Conservation (phyloP, 2,113 vertebrate genomes). For the Drymodes brunneopygia region DNA sequence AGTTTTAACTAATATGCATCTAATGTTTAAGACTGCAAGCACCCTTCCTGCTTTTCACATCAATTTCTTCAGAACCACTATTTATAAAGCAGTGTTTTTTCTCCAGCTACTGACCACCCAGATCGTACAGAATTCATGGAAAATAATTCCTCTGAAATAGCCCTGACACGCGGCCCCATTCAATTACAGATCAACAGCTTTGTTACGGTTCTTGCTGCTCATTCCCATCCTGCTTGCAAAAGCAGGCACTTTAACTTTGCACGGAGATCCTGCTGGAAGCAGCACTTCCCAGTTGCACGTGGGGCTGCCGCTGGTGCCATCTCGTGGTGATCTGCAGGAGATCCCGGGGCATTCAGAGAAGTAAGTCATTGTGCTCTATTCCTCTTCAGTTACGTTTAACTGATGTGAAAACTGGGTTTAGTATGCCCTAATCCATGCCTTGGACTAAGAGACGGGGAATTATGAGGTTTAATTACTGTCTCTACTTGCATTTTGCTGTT, state of each 20-base stretch:
- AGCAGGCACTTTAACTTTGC: not conserved
- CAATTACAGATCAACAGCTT: not conserved
- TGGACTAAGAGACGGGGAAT: not conserved
- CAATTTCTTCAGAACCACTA: not conserved
- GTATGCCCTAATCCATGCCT: rapidly evolving
- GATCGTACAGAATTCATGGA: not conserved
- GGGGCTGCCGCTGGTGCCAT: not conserved
- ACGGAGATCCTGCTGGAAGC: not conserved
- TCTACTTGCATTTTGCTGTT: not conserved
- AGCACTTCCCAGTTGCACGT: not conserved
- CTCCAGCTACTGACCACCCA: not conserved
- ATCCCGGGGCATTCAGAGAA: not conserved
- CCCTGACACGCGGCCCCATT: not conserved
- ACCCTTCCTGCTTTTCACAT: not conserved
- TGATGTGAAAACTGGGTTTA: not conserved
- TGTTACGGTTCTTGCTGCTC: not conserved
- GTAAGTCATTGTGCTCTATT: rapidly evolving
- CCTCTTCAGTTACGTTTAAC: not conserved
- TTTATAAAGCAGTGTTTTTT: not conserved
- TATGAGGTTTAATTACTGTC: not conserved
- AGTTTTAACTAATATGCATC: not conserved
- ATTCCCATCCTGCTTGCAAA: not conserved
- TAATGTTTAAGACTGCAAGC: not conserved
- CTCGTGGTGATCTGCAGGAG: not conserved
- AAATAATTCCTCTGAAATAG: not conserved